Base-by-base conservation (phyloP, 2,888 invertebrate genomes). In the Sarcophaga rosellei region DNA sequence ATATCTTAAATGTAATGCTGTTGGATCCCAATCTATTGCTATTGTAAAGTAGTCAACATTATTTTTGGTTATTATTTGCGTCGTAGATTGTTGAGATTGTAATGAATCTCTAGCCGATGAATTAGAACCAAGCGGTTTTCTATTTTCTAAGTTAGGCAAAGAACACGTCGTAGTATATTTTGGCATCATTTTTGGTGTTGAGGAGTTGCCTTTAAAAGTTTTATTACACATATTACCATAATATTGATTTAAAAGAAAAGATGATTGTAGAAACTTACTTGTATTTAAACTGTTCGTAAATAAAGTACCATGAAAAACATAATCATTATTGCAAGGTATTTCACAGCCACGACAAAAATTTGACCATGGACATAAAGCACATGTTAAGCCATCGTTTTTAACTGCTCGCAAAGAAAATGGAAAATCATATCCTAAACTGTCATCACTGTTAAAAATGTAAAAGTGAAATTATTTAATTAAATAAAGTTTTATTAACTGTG, bases 1-100 rank as follows among this genome's bases (percentile, higher is more conserved):
- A 94, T 97, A 98, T 61, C 98, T 95, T 89, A 98, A 95, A 94
- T 98, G 98, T 89, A 98, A 94, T 68, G 98, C 98, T 0, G 98
- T 98, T 85, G 98, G 98, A 93, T 98, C 98, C 98, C 98, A 98
- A 94, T 98, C 98, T 87, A 98, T 96, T 87, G 98, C 97, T 88
- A 98, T 94, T 69, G 91, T 92, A 75, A 92, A 91, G 87, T 91
- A 89, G 91, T 95, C 93, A 90, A 61, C 70, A 59, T 63, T 72
- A 44, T 76, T 81, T 68, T 53, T 72, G 3, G 76, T 73, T 44
- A 47, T 11, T 35, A 72, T 17, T 66, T 69, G 87, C 23, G 89
- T 88, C 20, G 89, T 89, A 70, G 89, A 90, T 21, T 91, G 91
- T 35, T 91, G 76, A 23, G 91, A 91, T 63, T 84, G 86, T 53